Percentiles rank a stretch among this genome's conserved stretches.
phyloP scores from a whole-genome alignment of 2,888 invertebrate species.

The Apeira syringaria region DNA sequence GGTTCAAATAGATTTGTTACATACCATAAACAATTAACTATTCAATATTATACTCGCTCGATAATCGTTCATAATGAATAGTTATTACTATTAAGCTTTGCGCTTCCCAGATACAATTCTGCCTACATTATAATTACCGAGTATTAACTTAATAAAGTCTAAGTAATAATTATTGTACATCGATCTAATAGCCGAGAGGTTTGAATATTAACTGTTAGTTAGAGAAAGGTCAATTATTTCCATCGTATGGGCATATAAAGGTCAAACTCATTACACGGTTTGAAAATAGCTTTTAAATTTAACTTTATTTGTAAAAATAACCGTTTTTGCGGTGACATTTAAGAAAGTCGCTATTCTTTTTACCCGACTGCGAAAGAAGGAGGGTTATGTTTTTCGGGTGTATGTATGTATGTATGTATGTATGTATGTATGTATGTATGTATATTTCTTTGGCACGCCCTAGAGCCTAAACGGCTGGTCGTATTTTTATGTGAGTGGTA shows the following conservation, averaged over 20 bases:
- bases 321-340: conserved; percentile 3
- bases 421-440: too few species aligned
- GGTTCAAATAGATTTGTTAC: too few species aligned
- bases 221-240: conserved; percentile 23
- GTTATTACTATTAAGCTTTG: background rate
- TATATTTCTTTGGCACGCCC: too few species aligned
- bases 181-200: conserved; percentile 16
- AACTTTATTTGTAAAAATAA: conserved; percentile 3
- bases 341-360: conserved; percentile 11
- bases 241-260: conserved; percentile 12
- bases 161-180: conserved; percentile 18
- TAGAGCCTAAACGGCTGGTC: too few species aligned
- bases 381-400: too few species aligned
- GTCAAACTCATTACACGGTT: conserved; percentile 13
- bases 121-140: conserved; percentile 9
- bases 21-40: background rate
- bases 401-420: too few species aligned
- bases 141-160: conserved; percentile 15
- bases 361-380: too few species aligned
- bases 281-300: conserved; percentile 6
- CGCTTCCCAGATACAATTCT: conserved; percentile 4
- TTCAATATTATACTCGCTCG: background rate
- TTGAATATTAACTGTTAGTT: conserved; percentile 15
- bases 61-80: conserved; percentile 7
- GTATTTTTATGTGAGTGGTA: too few species aligned